A percentile compares a stretch with the other conserved stretches of the same genome.
These are phyloP conservation scores for Mylabris sibirica DNA, from an alignment of 2,888 invertebrate genomes.

Conservation along the genomic window DNA sequence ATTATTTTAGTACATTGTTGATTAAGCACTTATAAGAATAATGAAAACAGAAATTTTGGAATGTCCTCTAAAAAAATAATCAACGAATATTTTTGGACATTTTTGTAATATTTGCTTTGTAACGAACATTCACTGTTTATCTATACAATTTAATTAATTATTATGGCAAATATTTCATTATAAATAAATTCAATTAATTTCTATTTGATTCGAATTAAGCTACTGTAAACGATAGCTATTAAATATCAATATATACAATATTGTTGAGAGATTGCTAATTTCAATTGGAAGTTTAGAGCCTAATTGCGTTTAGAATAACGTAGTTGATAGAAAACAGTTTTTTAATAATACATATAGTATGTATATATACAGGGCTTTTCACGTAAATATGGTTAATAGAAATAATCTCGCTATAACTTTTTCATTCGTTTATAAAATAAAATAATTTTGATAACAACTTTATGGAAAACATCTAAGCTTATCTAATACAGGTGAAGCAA, in stretches of 20 bases:
- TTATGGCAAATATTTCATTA: not conserved
- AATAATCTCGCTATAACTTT: too few species aligned
- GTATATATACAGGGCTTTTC: too few species aligned
- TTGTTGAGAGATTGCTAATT: conserved; percentile 6
- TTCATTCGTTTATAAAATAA: too few species aligned
- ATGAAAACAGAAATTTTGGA: not conserved
- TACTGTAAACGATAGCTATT: not conserved
- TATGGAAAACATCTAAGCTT: too few species aligned
- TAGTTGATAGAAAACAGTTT: conserved; percentile 1
- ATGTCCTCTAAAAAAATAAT: not conserved
- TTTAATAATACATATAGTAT: too few species aligned
- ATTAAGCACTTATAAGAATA: not conserved
- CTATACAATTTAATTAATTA: not conserved
- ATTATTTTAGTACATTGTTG: not conserved
- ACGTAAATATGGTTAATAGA: too few species aligned
- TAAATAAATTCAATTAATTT: conserved; percentile 5
- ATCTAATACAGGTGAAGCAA: too few species aligned
- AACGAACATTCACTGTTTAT: not conserved
- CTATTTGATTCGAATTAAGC: not conserved
- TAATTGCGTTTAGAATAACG: conserved; percentile 1
- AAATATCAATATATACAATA: conserved; percentile 12
- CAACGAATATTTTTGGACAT: not conserved
- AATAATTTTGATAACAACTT: too few species aligned
- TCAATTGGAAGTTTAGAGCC: conserved; percentile 2
- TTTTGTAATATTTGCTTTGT: not conserved